Conservation (phyloP, 2,797 vertebrate genomes). For the Danio jaintianensis region DNA sequence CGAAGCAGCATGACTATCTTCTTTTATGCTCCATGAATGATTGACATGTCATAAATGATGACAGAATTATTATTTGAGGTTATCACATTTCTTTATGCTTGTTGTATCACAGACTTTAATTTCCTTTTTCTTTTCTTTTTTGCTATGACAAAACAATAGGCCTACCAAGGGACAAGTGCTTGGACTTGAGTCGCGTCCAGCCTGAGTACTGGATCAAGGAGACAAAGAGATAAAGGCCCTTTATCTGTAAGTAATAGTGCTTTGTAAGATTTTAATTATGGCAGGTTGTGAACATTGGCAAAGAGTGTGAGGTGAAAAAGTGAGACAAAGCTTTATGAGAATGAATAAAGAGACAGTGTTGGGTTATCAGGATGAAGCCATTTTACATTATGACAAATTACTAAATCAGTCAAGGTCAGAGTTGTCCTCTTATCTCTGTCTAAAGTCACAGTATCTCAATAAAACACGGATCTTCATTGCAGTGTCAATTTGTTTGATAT, state of each 20-base stretch:
- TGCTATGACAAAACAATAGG: neutral
- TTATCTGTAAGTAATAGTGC: conserved; percentile 12
- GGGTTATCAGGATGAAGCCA: conserved; percentile 49
- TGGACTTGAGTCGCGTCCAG: neutral
- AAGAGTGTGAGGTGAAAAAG: conserved; percentile 14
- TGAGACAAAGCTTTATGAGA: conserved; percentile 32
- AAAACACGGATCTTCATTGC: neutral
- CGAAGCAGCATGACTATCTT: neutral
- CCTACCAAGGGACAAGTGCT: neutral
- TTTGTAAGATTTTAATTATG: conserved; percentile 39
- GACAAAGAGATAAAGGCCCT: conserved; percentile 16
- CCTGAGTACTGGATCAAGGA: neutral
- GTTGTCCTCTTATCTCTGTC: conserved; percentile 29
- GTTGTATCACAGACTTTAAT: neutral
- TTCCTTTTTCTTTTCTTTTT: conserved; percentile 11
- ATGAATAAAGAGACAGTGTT: conserved; percentile 19
- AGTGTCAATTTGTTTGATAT: conserved; percentile 10
- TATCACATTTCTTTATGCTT: neutral
- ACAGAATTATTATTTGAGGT: neutral
- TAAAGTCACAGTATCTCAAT: conserved; percentile 8
- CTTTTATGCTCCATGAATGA: neutral
- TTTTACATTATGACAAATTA: conserved; percentile 43
- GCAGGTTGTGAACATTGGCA: conserved; percentile 25
- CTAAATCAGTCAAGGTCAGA: conserved; percentile 26
- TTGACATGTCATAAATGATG: neutral